phyloP scores from a whole-genome alignment of 2,113 vertebrate species.

The Lycaon pictus region DNA sequence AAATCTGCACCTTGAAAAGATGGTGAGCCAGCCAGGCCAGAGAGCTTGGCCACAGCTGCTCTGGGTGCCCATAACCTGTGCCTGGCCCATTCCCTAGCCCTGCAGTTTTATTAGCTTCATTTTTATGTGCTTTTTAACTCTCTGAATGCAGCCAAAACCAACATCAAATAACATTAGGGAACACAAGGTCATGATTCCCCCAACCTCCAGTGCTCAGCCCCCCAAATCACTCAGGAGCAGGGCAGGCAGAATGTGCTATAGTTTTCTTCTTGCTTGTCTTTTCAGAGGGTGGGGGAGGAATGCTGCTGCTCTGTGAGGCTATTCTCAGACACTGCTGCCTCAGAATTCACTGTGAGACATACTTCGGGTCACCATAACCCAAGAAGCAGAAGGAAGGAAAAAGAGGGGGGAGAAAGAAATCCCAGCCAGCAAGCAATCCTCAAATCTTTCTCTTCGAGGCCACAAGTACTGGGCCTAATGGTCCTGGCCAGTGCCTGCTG shows the following conservation, averaged over 20 bases:
- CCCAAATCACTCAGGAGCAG: slow-evolving; percentile 48
- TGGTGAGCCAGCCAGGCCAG: background rate
- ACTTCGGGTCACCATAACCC: slow-evolving; percentile 79
- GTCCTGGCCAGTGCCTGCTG: slow-evolving; percentile 30
- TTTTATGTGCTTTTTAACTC: slow-evolving; percentile 76
- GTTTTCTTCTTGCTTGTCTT: background rate
- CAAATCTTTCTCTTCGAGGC: slow-evolving; percentile 47
- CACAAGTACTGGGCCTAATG: background rate
- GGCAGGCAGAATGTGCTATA: background rate
- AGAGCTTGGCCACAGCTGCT: slow-evolving; percentile 64
- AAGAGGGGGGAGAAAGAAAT: background rate
- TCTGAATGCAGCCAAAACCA: slow-evolving; percentile 73
- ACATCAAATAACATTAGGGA: slow-evolving; percentile 81
- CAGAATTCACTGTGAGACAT: slow-evolving; percentile 72
- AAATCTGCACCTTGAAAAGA: slow-evolving; percentile 47
- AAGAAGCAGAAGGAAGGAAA: slow-evolving; percentile 61
- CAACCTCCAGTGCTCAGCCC: background rate
- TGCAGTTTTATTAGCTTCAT: slow-evolving; percentile 76
- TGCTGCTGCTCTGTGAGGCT: slow-evolving; percentile 66
- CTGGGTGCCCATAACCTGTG: slow-evolving; percentile 58
- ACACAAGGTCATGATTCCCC: slow-evolving; percentile 74
- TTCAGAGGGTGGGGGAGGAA: slow-evolving; percentile 26
- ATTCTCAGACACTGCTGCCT: slow-evolving; percentile 75
- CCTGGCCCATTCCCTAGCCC: slow-evolving; percentile 49
- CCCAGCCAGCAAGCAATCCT: slow-evolving; percentile 48